phyloP scores from a whole-genome alignment of 1,140 invertebrate genomes.

The Lordiphosa clarofinis region DNA sequence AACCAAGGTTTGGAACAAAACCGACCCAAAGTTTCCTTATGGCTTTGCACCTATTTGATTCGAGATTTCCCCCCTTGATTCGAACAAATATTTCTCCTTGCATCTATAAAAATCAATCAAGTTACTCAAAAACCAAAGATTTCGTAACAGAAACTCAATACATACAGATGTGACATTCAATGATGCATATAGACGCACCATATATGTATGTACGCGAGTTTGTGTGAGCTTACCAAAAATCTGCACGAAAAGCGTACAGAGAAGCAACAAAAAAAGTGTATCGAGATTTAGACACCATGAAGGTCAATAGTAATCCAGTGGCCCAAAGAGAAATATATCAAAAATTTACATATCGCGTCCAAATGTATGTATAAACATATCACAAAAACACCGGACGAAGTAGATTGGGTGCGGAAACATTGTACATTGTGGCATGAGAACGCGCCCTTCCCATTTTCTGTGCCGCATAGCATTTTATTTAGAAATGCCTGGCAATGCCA shows the following conservation, averaged over 20 bases:
- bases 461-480: no score
- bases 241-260: no score
- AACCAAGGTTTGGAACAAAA: no score
- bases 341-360: conserved; percentile 16
- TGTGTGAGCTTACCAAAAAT: conserved; percentile 8
- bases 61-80: no score
- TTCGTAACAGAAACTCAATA: no score
- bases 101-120: no score
- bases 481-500: conserved; percentile 5
- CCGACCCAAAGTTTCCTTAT: no score
- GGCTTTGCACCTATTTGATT: no score
- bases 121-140: no score
- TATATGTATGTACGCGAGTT: not conserved
- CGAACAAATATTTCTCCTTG: no score
- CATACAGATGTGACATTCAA: no score
- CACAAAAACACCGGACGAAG: not conserved
- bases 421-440: not conserved
- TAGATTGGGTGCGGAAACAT: not conserved
- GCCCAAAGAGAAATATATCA: conserved; percentile 26
- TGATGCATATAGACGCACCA: not conserved
- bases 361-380: not conserved
- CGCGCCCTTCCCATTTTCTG: conserved; percentile 11
- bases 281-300: conserved; percentile 32
- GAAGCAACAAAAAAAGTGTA: no score
- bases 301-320: conserved; percentile 28